A percentile compares a stretch with the other conserved stretches of the same genome.
Evolutionary conservation across 2,797 vertebrate species (phyloP).

Genomic region (Oreochromis mossambicus): DNA sequence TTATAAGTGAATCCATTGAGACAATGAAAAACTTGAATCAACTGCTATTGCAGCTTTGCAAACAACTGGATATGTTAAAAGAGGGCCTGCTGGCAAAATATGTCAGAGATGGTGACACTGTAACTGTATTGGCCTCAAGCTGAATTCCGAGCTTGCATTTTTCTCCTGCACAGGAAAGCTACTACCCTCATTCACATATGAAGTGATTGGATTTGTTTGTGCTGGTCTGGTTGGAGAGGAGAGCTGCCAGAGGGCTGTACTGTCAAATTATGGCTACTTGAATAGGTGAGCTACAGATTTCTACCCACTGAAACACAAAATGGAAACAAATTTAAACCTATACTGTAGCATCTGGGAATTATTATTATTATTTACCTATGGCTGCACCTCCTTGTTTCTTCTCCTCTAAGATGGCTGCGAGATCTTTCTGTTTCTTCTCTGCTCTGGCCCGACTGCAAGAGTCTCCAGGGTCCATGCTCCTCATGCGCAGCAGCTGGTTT

Average conservation of each 20-base stretch:
- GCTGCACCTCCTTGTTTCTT: constrained; percentile 96
- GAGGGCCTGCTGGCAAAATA: not conserved
- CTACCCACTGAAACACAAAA: not conserved
- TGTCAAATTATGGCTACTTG: not conserved
- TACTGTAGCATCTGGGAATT: not conserved
- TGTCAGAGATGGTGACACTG: not conserved
- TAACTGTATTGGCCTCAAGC: not conserved
- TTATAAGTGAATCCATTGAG: not conserved
- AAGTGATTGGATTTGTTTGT: not conserved
- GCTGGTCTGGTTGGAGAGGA: not conserved
- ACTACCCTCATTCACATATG: not conserved
- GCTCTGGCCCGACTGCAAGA: constrained; percentile 72
- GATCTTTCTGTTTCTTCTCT: constrained; percentile 82
- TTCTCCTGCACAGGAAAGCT: not conserved
- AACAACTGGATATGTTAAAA: not conserved
- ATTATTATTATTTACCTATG: constrained; percentile 81
- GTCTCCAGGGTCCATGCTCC: constrained; percentile 87
- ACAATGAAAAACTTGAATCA: not conserved
- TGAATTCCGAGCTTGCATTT: not conserved
- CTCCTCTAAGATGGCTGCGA: constrained; percentile 93
- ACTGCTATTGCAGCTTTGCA: not conserved
- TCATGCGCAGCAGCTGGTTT: constrained; percentile 94
- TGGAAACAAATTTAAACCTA: not conserved
- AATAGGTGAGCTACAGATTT: not conserved
- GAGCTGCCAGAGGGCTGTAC: not conserved